These are phyloP conservation scores for Mylabris sibirica DNA, from an alignment of 2,888 invertebrate species.

Conservation along the genomic window DNA sequence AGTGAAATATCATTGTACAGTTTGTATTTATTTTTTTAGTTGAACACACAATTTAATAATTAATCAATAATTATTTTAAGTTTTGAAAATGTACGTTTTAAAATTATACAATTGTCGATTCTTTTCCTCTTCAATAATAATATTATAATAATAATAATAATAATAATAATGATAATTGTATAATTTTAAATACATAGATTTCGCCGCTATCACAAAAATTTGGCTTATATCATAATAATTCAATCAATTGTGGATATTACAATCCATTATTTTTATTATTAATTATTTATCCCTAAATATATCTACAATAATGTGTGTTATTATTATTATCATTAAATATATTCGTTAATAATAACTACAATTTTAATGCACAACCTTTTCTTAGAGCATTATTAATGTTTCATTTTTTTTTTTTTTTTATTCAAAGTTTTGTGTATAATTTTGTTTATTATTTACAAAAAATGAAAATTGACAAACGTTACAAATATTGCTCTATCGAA, in stretches of 20 bases:
- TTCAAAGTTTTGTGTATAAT: constrained; percentile 16
- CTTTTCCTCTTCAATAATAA: not conserved
- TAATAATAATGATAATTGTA: constrained; percentile 10
- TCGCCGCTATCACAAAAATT: constrained; percentile 49
- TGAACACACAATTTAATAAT: constrained; percentile 36
- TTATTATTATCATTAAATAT: constrained; percentile 25
- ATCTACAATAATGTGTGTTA: constrained; percentile 6
- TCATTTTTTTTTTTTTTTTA: constrained; percentile 27
- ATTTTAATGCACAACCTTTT: constrained; percentile 47
- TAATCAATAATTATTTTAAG: constrained; percentile 21
- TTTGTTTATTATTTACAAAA: constrained; percentile 37
- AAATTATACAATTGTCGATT: constrained; percentile 21
- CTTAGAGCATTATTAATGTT: constrained; percentile 40
- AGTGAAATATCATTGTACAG: no score
- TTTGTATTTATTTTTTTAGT: constrained; percentile 29
- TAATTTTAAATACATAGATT: constrained; percentile 39
- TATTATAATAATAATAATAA: not conserved
- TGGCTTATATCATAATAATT: constrained; percentile 41
- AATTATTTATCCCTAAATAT: constrained; percentile 16
- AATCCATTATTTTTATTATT: constrained; percentile 28
- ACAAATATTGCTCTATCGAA: constrained; percentile 40
- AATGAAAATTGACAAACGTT: constrained; percentile 44
- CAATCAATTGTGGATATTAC: constrained; percentile 16
- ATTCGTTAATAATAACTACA: constrained; percentile 31
- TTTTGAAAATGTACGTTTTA: constrained; percentile 26